Evolutionary conservation across 2,113 vertebrate species (phyloP), one percentile per base, ranked within the genome.

Genomic region (Ammodytes dubius): DNA sequence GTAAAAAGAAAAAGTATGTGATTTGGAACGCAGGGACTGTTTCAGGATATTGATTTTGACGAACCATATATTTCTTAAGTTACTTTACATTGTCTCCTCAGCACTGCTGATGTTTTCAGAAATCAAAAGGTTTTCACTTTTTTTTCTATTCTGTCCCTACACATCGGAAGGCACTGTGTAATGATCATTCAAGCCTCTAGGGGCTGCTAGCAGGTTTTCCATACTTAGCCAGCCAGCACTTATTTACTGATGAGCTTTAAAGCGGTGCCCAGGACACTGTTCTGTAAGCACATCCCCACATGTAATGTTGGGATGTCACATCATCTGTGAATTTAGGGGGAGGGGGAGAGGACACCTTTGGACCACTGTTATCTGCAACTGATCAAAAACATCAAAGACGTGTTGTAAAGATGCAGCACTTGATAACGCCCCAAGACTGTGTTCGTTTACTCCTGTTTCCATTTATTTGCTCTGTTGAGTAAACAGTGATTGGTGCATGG

Each of bases 401-500:
- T 37, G 50, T 39, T 42, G 58, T 42, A 19, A 60, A 46, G 46
- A 53, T 3, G 52, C 27, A 56, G 78, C 56, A 8, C 40, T 42
- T 35, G 14, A 70, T 75, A 76, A 79, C 54, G 40, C 17, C 61
- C 27, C 57, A 47, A 4, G 42, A 56, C 71, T 47, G 11, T 76
- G 42, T 43, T 54, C 42, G 27, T 70, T 14, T 43, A 13, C 43
- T 75, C 9, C 70, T 46, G 9, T 63, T 27, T 80, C 40, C 73
- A 59, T 83, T 70, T 78, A 66, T 84, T 69, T 46, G 12, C 52
- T 63, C 37, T 61, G 39, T 64, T 70, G 47, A 3, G 71, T 80
- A 86, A 82, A 87, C 81, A 82, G 45, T 73, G 46, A 86, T 74
- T 50, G 73, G 52, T 70, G 78, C 68, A 59, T 85, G 58, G 67